Conservation (phyloP, 2,113 vertebrate species). For the Engystomops pustulosus region DNA sequence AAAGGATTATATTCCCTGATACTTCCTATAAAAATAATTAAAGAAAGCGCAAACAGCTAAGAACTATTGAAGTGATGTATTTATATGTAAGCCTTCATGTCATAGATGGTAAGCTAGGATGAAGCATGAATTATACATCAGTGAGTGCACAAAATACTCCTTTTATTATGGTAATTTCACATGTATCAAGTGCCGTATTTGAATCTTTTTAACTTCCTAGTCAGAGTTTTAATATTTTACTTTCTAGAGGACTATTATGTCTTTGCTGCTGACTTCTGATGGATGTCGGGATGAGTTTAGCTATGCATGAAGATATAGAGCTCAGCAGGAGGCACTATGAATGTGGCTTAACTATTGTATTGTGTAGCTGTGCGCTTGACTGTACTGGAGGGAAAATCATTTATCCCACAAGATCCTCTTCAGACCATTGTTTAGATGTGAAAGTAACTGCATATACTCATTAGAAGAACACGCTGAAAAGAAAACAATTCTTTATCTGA, state of each 20-base stretch:
- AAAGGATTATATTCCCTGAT: not conserved
- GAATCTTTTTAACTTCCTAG: slow-evolving; percentile 35
- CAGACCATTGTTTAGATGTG: slow-evolving; percentile 38
- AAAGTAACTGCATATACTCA: slow-evolving; percentile 25
- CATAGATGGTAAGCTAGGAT: slow-evolving; percentile 28
- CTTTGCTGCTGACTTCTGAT: slow-evolving; percentile 35
- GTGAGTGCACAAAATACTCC: slow-evolving; percentile 7
- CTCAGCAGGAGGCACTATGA: slow-evolving; percentile 37
- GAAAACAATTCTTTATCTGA: slow-evolving; percentile 1
- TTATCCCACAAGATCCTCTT: slow-evolving; percentile 20
- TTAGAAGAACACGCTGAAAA: slow-evolving; percentile 1
- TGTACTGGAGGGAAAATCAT: slow-evolving; percentile 40
- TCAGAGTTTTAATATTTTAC: slow-evolving; percentile 48
- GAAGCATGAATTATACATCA: slow-evolving; percentile 40
- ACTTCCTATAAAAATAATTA: slow-evolving; percentile 21
- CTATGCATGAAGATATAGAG: slow-evolving; percentile 39
- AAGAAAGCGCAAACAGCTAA: not conserved
- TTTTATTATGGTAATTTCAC: slow-evolving; percentile 49
- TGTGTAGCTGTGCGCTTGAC: slow-evolving; percentile 23
- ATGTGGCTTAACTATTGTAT: slow-evolving; percentile 43
- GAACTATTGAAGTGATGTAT: slow-evolving; percentile 23
- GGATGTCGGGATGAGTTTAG: slow-evolving; percentile 47
- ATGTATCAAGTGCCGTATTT: slow-evolving; percentile 31
- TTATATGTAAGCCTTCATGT: slow-evolving; percentile 39
- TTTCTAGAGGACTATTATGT: slow-evolving; percentile 32